Percentiles rank a stretch among this genome's conserved stretches.
phyloP scores from a whole-genome alignment of 2,888 invertebrate species.

The Herminia tarsipennalis region DNA sequence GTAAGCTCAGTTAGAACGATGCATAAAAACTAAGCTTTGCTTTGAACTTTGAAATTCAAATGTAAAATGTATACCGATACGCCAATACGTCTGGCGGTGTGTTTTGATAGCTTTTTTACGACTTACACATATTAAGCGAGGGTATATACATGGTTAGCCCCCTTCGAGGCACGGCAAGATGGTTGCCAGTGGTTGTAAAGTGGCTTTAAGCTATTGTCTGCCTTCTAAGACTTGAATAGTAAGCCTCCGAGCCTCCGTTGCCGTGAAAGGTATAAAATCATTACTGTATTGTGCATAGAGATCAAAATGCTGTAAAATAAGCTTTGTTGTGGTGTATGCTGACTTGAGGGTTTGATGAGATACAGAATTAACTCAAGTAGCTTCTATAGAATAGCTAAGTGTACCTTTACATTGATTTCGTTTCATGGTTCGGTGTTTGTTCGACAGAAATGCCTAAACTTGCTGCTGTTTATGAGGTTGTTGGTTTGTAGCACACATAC shows the following conservation, averaged over 20 bases:
- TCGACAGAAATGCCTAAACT: no score
- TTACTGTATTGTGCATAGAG: slow-evolving; percentile 4
- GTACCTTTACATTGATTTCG: no score
- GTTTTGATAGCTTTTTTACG: slow-evolving; percentile 50
- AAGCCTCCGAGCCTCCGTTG: neutral
- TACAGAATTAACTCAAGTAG: no score
- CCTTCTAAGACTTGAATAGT: neutral
- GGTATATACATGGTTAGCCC: slow-evolving; percentile 5
- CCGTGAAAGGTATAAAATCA: slow-evolving; percentile 4
- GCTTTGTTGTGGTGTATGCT: neutral
- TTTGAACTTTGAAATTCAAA: slow-evolving; percentile 83
- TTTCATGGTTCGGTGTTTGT: no score
- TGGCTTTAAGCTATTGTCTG: slow-evolving; percentile 1
- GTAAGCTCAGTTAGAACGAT: slow-evolving; percentile 82
- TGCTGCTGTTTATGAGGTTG: no score
- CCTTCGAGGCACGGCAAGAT: slow-evolving; percentile 1
- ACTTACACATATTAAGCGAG: slow-evolving; percentile 15
- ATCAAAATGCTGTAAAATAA: neutral
- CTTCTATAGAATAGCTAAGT: no score
- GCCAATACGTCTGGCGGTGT: slow-evolving; percentile 61
- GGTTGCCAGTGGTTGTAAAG: slow-evolving; percentile 2
- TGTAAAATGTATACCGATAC: slow-evolving; percentile 70
- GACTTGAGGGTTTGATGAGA: no score
- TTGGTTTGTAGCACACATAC: no score
- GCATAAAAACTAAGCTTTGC: slow-evolving; percentile 82